Conservation (phyloP, 2,113 vertebrate genomes). For the Poeciliopsis occidentalis region DNA sequence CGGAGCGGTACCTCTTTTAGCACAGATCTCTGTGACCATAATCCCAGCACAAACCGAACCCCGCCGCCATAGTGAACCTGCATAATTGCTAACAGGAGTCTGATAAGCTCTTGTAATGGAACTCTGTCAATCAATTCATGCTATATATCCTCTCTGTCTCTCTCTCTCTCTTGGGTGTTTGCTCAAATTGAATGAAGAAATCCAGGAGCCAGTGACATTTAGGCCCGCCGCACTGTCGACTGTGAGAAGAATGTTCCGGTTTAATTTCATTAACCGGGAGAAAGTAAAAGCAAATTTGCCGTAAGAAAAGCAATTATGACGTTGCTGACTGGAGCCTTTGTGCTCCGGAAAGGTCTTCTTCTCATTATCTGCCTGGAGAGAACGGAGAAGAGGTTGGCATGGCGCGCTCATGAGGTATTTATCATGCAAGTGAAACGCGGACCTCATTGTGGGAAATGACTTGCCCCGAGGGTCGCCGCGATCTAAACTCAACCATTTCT, state of each 20-base stretch:
- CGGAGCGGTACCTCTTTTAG: constrained; percentile 44
- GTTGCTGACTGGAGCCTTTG: constrained; percentile 88
- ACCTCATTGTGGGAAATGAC: constrained; percentile 40
- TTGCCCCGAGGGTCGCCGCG: constrained; percentile 40
- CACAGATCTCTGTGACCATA: constrained; percentile 67
- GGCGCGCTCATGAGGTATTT: constrained; percentile 52
- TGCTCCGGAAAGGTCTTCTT: constrained; percentile 86
- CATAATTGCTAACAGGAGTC: constrained; percentile 85
- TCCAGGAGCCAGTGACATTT: constrained; percentile 88
- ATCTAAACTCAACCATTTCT: constrained; percentile 22
- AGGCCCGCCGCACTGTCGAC: constrained; percentile 87
- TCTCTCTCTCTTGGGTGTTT: constrained; percentile 82
- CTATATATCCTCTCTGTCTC: constrained; percentile 56
- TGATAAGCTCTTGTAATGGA: constrained; percentile 87
- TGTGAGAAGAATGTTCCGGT: constrained; percentile 89
- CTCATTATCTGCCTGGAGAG: constrained; percentile 74
- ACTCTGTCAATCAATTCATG: constrained; percentile 91
- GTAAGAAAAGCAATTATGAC: constrained; percentile 98
- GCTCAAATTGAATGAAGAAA: constrained; percentile 88
- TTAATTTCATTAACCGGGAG: constrained; percentile 95
- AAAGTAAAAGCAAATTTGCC: constrained; percentile 99
- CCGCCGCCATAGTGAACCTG: constrained; percentile 79
- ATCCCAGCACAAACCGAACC: constrained; percentile 81
- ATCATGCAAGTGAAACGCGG: constrained; percentile 47
- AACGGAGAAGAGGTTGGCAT: constrained; percentile 26